These are phyloP conservation scores for Vulpes ferrilata DNA, from an alignment of 2,113 vertebrate species.

Conservation along the genomic window DNA sequence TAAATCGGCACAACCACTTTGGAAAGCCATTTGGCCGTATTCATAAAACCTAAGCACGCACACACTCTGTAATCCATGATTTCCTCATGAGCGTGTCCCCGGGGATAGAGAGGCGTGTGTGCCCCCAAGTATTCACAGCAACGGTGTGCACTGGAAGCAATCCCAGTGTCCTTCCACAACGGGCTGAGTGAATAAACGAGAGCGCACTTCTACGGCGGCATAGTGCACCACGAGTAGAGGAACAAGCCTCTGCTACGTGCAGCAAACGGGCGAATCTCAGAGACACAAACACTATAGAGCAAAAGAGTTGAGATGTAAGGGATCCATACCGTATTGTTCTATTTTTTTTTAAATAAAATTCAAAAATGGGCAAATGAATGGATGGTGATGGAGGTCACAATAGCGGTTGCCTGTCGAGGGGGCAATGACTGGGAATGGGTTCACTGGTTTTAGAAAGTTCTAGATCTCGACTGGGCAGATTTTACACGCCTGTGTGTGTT, in stretches of 20 bases:
- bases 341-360: neutral
- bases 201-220: neutral
- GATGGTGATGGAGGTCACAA: neutral
- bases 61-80: neutral
- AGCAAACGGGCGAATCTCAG: neutral
- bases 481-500: neutral
- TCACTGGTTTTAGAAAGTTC: neutral
- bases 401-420: neutral
- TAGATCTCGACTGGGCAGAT: neutral
- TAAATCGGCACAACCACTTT: no score
- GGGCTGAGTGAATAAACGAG: no score
- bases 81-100: neutral
- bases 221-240: neutral
- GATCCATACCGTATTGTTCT: neutral
- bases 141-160: no score
- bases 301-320: neutral
- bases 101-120: rapidly evolving
- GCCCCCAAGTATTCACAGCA: no score
- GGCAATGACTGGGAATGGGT: neutral
- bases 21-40: neutral
- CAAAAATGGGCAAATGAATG: neutral
- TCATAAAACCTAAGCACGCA: neutral
- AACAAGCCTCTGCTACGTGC: neutral
- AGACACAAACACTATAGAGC: neutral
- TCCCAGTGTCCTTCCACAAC: neutral